Percentiles rank a stretch among this genome's conserved stretches.
phyloP scores from a whole-genome alignment of 2,888 invertebrate genomes.

The Prenolepis imparis region DNA sequence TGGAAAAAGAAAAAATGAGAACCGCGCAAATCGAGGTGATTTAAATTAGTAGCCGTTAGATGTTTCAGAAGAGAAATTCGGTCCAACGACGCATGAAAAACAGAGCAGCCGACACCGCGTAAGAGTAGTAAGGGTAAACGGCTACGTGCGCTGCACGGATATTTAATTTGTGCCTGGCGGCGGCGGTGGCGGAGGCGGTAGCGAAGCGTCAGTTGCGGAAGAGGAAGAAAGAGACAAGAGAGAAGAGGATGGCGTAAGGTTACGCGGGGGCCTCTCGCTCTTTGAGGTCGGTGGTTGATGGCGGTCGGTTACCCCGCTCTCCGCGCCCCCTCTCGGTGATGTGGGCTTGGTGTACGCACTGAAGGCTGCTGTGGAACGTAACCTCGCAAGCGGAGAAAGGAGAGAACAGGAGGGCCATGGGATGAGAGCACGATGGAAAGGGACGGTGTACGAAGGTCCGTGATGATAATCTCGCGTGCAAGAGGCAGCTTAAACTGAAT shows the following conservation, averaged over 20 bases:
- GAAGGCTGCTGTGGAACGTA: constrained; percentile 55
- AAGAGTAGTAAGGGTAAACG: constrained; percentile 48
- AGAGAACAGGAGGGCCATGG: constrained; percentile 13
- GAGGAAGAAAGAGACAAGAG: neutral
- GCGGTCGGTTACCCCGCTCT: constrained; percentile 17
- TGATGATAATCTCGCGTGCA: constrained; percentile 41
- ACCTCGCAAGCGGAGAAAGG: constrained; percentile 10
- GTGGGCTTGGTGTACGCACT: constrained; percentile 54
- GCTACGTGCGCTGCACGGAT: constrained; percentile 49
- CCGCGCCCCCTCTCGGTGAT: constrained; percentile 29
- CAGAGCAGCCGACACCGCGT: neutral
- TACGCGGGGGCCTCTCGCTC: constrained; percentile 63
- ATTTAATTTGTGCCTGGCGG: constrained; percentile 66
- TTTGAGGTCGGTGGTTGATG: constrained; percentile 70
- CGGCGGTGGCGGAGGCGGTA: constrained; percentile 27
- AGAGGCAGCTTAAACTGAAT: constrained; percentile 2
- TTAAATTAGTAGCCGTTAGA: constrained; percentile 43
- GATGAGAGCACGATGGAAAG: constrained; percentile 36
- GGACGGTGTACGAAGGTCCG: constrained; percentile 19
- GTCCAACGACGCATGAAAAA: constrained; percentile 40
- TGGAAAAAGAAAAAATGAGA: neutral
- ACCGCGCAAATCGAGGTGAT: constrained; percentile 14
- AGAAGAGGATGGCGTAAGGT: constrained; percentile 63
- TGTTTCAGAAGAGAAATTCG: constrained; percentile 34
- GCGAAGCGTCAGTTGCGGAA: constrained; percentile 4